Conservation (phyloP, 1,140 invertebrate genomes). For the Drosophila kurseongensis region DNA sequence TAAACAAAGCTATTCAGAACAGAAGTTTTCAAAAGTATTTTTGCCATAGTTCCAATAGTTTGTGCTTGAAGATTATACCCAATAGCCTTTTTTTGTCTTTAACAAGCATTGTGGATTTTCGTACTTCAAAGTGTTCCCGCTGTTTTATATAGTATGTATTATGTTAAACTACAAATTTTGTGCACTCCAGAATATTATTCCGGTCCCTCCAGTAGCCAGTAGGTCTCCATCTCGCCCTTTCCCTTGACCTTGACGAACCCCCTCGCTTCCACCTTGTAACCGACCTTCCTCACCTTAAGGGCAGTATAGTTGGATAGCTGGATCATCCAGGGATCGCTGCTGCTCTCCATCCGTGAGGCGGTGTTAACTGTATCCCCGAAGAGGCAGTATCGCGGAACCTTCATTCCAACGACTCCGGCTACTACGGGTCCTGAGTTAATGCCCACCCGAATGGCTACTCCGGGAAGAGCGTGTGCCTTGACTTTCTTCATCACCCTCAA, state of each 20-base stretch:
- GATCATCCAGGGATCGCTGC: slow-evolving; percentile 81
- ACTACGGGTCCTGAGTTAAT: slow-evolving; percentile 92
- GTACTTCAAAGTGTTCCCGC: background rate
- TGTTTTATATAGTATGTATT: background rate
- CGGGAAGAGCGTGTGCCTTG: slow-evolving; percentile 86
- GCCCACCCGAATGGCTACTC: slow-evolving; percentile 88
- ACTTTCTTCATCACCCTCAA: slow-evolving; percentile 88
- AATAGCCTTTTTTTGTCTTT: too few relatives aligned
- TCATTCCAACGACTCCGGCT: slow-evolving; percentile 90
- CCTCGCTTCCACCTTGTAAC: slow-evolving; percentile 88
- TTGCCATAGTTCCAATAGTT: too few relatives aligned
- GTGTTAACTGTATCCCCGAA: slow-evolving; percentile 96
- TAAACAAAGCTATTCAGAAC: too few relatives aligned
- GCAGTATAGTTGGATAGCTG: slow-evolving; percentile 84
- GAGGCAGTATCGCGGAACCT: slow-evolving; percentile 91
- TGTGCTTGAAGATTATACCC: too few relatives aligned
- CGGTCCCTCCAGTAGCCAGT: slow-evolving; percentile 88
- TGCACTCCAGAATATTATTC: slow-evolving; percentile 12
- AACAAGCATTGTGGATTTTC: too few relatives aligned
- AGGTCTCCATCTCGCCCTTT: slow-evolving; percentile 95
- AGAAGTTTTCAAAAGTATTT: too few relatives aligned
- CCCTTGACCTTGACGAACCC: slow-evolving; percentile 92
- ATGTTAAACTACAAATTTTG: background rate
- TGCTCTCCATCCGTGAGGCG: slow-evolving; percentile 91
- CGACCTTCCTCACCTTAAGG: slow-evolving; percentile 81